A percentile compares a stretch with the other conserved stretches of the same genome.
Evolutionary conservation across 2,888 invertebrate species (phyloP).

Genomic region (Dasypolia templi): DNA sequence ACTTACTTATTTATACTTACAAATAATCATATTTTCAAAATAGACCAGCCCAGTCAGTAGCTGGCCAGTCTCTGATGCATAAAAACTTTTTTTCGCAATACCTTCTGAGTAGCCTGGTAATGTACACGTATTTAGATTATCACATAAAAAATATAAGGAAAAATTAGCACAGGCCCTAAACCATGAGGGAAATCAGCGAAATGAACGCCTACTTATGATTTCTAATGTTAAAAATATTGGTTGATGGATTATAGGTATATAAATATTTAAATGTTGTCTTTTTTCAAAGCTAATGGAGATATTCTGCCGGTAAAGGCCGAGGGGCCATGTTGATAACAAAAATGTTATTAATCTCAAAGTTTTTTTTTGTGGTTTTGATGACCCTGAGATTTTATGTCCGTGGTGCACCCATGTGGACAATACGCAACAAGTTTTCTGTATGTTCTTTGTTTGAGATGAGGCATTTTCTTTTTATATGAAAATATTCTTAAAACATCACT

Average conservation of each 20-base stretch:
- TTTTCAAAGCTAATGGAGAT: slow-evolving; percentile 1
- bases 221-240: no score
- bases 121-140: not conserved
- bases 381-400: not conserved
- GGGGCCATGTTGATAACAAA: not conserved
- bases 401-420: not conserved
- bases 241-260: no score
- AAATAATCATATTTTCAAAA: no score
- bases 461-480: not conserved
- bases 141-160: no score
- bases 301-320: slow-evolving; percentile 9
- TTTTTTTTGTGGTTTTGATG: not conserved
- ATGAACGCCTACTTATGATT: no score
- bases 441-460: not conserved
- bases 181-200: not conserved
- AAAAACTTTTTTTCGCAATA: no score
- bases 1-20: no score
- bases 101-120: no score
- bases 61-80: no score
- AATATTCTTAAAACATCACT: not conserved
- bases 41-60: no score
- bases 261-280: not conserved
- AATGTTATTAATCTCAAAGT: not conserved
- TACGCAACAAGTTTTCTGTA: not conserved
- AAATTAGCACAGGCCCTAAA: not conserved